These are phyloP conservation scores for Macrotus californicus DNA, from an alignment of 2,113 vertebrate genomes.

Conservation along the genomic window DNA sequence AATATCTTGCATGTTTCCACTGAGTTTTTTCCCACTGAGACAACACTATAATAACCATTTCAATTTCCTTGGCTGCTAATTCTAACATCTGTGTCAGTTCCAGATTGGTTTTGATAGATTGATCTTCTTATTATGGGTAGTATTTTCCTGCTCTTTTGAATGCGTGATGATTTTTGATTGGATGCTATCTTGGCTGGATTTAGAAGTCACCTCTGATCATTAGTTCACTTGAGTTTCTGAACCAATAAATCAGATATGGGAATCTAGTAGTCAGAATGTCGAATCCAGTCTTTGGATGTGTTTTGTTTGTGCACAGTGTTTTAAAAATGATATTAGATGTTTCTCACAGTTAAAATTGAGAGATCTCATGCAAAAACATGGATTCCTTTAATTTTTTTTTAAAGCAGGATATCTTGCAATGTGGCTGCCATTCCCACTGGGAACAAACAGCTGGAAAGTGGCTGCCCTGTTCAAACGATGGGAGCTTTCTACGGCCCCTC, in stretches of 20 bases:
- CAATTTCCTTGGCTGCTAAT: background rate
- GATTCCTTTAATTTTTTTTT: background rate
- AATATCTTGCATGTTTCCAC: background rate
- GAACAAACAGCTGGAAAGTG: background rate
- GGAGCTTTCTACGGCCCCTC: background rate
- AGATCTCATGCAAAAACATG: background rate
- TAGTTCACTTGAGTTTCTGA: background rate
- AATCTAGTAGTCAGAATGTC: background rate
- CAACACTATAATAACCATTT: background rate
- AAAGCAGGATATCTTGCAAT: background rate
- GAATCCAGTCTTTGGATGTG: background rate
- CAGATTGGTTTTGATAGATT: background rate
- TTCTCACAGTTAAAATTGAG: conserved; percentile 4
- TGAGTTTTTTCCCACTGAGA: conserved; percentile 7
- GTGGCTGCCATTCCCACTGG: background rate
- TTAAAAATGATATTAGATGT: background rate
- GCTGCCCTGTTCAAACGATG: background rate
- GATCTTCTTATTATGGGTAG: background rate
- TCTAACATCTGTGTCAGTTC: background rate
- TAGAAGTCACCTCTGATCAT: background rate
- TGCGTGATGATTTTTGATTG: background rate
- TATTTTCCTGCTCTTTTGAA: background rate
- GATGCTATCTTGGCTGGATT: background rate
- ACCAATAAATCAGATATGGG: background rate
- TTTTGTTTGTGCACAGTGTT: background rate